phyloP scores from a whole-genome alignment of 2,888 invertebrate species.

The Pardosa pseudoannulata region DNA sequence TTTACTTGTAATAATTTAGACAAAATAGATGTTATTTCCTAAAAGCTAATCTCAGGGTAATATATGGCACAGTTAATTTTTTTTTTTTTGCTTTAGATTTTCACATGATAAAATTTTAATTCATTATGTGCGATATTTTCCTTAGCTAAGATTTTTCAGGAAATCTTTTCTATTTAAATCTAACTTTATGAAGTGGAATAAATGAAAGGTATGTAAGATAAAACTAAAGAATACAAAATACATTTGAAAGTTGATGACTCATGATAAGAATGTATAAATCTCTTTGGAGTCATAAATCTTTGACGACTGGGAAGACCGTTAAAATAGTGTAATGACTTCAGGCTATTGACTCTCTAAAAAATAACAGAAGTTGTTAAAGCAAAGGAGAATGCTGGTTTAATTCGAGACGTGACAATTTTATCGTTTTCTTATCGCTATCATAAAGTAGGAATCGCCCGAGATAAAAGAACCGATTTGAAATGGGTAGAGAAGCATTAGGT shows the following conservation, averaged over 20 bases:
- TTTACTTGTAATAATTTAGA: too few species aligned
- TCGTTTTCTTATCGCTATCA: conserved; percentile 63
- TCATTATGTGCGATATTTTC: too few species aligned
- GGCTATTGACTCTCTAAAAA: conserved; percentile 31
- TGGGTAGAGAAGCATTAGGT: too few species aligned
- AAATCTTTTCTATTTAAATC: too few species aligned
- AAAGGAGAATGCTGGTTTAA: conserved; percentile 48
- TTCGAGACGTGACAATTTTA: conserved; percentile 69
- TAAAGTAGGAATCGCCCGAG: conserved; percentile 37
- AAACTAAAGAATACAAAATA: not conserved
- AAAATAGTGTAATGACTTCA: conserved; percentile 59
- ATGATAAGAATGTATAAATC: conserved; percentile 68
- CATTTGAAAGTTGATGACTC: conserved; percentile 52
- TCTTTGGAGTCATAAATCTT: conserved; percentile 63
- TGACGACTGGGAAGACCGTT: conserved; percentile 58
- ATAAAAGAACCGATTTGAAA: not conserved
- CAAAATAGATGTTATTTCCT: too few species aligned
- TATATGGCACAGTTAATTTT: too few species aligned
- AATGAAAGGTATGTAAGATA: not conserved
- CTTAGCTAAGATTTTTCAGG: too few species aligned
- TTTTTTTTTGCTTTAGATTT: too few species aligned
- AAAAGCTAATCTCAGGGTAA: too few species aligned
- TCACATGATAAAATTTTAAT: too few species aligned
- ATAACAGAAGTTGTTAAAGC: conserved; percentile 54
- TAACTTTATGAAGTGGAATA: not conserved